Conservation (phyloP, 2,113 vertebrate genomes). For the Ophthalmolycus amberensis region DNA sequence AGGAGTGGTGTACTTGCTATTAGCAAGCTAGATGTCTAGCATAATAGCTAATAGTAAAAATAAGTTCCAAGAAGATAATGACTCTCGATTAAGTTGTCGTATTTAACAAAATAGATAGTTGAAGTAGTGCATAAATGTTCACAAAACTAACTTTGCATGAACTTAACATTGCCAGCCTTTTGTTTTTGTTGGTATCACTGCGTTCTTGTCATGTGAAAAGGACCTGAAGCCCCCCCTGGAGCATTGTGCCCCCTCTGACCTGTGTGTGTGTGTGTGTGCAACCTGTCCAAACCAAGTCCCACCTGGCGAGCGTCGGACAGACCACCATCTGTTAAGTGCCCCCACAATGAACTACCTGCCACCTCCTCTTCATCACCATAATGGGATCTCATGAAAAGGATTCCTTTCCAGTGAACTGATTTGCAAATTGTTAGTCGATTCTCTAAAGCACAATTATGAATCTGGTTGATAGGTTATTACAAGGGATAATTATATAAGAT, state of each 20-base stretch:
- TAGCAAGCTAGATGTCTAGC: background rate
- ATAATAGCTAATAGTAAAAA: background rate
- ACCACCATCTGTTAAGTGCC: constrained; percentile 76
- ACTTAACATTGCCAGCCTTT: constrained; percentile 3
- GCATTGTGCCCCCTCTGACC: constrained; percentile 53
- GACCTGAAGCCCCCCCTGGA: constrained; percentile 22
- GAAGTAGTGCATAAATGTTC: too few relatives aligned
- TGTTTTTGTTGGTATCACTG: background rate
- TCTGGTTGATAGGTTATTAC: constrained; percentile 35
- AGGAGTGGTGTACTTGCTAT: too few relatives aligned
- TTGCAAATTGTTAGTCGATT: constrained; percentile 18
- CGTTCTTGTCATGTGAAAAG: constrained; percentile 32
- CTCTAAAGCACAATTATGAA: constrained; percentile 20
- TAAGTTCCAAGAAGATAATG: background rate
- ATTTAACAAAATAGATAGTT: background rate
- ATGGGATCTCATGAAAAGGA: constrained; percentile 7
- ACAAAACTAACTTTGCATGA: constrained; percentile 4
- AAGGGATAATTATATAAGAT: constrained; percentile 26
- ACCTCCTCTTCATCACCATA: constrained; percentile 59
- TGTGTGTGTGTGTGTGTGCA: constrained; percentile 34
- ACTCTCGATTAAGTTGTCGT: background rate
- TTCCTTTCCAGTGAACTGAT: constrained; percentile 19
- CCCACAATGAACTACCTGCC: constrained; percentile 58
- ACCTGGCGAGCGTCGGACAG: constrained; percentile 64
- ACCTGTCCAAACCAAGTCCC: constrained; percentile 52